Percentiles rank a stretch among this genome's conserved stretches.
Evolutionary conservation across 2,888 invertebrate genomes (phyloP).

Genomic region (Ariolimax columbianus): DNA sequence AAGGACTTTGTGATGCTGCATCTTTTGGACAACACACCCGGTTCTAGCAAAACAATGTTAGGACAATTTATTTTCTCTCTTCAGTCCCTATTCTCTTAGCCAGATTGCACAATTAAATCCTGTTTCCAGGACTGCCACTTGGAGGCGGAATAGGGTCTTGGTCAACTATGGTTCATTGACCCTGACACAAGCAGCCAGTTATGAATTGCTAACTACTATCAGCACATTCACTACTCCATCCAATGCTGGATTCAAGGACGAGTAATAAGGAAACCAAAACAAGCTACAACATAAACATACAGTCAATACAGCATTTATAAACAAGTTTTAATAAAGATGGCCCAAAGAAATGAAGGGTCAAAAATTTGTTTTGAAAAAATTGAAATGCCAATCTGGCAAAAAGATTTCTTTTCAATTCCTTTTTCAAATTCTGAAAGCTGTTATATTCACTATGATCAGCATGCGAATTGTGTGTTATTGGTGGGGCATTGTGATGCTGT

Average conservation of each 20-base stretch:
- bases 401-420: constrained; percentile 1
- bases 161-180: no score
- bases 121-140: no score
- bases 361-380: neutral
- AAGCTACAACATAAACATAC: neutral
- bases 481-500: neutral
- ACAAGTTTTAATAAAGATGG: constrained; percentile 10
- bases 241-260: neutral
- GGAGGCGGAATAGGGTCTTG: no score
- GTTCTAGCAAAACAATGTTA: no score
- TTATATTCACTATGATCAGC: neutral
- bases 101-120: no score
- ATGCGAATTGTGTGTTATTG: neutral
- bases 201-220: no score
- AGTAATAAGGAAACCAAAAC: neutral
- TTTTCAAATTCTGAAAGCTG: constrained; percentile 19
- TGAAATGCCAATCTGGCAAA: neutral
- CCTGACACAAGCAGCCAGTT: no score
- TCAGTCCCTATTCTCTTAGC: no score
- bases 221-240: no score
- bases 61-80: no score
- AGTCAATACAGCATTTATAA: neutral
- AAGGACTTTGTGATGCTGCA: no score
- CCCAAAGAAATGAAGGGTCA: neutral
- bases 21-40: no score